Base-by-base conservation (phyloP, 2,888 invertebrate genomes). In the Orthosia cruda region DNA sequence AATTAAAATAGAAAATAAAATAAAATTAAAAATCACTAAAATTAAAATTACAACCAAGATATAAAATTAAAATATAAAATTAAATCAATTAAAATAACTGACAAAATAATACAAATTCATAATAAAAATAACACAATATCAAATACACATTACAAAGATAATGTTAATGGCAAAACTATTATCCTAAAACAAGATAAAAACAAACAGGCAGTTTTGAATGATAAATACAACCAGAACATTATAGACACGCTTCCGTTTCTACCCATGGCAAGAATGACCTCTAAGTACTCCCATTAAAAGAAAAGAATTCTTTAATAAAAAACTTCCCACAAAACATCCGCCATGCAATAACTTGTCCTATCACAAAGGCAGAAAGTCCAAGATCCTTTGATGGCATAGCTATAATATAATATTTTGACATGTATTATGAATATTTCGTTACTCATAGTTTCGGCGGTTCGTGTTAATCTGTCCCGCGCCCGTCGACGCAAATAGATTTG, bases 351-450 rank as follows among this genome's bases (percentile, higher is more conserved):
- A 45, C 26, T 11, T 11, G 50, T 58, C 59, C 68, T 83, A 78
- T n/a, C 0, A 2, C 15, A 11, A 13, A 15, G 13, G 0, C 0
- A 54, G 26, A 79, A 57, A 70, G 72, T 63, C 23, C 16, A 69
- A 63, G 7, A 47, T 75, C 5, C n/a, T 26, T 23, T 75, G 59
- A 23, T 11, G 18, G 3, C 4, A 7, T 7, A 40, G 54, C 47
- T 75, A 63, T 74, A 73, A 75, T 75, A 63, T 74, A 73, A 75
- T 80, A 82, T 75, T 80, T 82, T 73, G 80, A 79, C 81, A 87
- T 85, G 80, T 87, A 69, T 52, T 71, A 88, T 85, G 85, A 89
- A 84, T 89, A 87, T 86, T 89, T 87, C 79, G 84, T 84, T 84
- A 74, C 64, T 83, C 74, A 85, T 74, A 16, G 84, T 84, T 83